phyloP scores from a whole-genome alignment of 1,140 invertebrate species.

The Aradophagus sp. region DNA sequence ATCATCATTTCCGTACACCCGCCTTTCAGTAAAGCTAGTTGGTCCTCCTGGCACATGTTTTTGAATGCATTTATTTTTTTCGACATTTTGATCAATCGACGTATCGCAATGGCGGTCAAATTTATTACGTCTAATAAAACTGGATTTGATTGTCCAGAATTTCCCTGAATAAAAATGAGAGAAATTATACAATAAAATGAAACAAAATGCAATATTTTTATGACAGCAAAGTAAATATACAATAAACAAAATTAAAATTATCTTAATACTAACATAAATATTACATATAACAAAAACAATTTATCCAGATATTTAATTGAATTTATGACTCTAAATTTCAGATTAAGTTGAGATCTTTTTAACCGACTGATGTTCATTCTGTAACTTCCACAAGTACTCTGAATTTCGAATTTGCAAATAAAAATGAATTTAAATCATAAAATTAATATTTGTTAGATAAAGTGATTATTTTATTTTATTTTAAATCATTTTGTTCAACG shows the following conservation, averaged over 20 bases:
- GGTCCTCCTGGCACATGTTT: conserved; percentile 93
- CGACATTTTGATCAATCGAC: conserved; percentile 92
- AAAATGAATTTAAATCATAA: no score
- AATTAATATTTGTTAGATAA: no score
- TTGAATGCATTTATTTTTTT: conserved; percentile 92
- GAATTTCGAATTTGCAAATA: no score
- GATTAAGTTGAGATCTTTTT: no score
- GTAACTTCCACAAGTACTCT: no score
- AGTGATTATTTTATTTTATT: no score
- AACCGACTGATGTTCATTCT: no score
- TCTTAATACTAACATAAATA: no score
- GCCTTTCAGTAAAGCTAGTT: conserved; percentile 91
- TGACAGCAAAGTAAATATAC: conserved; percentile 4
- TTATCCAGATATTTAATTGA: no score
- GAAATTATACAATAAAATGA: neutral
- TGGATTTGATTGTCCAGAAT: conserved; percentile 80
- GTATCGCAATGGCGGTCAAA: conserved; percentile 91
- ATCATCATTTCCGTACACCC: conserved; percentile 94
- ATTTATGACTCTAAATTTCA: no score
- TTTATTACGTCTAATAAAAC: conserved; percentile 89
- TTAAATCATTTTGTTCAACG: no score
- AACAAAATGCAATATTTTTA: neutral
- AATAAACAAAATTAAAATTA: neutral
- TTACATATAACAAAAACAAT: no score
- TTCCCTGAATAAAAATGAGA: conserved; percentile 70